A percentile compares a stretch with the other conserved stretches of the same genome.
Conservation (phyloP, 2,888 invertebrate genomes). For the Octodonta nipae region DNA sequence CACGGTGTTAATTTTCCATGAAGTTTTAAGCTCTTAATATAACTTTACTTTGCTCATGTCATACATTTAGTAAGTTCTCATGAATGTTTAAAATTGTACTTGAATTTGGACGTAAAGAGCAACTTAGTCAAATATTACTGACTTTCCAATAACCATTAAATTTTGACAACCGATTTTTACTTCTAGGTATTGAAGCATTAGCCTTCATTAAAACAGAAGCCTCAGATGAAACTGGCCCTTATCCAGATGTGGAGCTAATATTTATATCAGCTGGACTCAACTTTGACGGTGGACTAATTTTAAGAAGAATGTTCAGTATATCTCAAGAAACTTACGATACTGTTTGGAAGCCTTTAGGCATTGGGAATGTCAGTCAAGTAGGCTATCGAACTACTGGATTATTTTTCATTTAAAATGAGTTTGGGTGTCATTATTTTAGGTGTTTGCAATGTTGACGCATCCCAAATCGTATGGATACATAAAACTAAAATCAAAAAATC, state of each 20-base stretch:
- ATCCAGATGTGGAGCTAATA: constrained; percentile 58
- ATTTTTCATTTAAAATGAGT: no score
- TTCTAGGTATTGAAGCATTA: constrained; percentile 44
- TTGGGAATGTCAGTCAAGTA: no score
- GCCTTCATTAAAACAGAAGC: constrained; percentile 46
- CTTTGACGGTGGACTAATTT: constrained; percentile 23
- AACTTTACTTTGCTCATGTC: no score
- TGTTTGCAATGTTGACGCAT: constrained; percentile 55
- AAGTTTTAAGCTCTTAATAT: no score
- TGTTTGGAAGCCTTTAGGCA: constrained; percentile 44
- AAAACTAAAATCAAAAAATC: constrained; percentile 55
- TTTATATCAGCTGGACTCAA: constrained; percentile 41
- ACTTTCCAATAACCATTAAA: no score
- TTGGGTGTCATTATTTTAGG: no score
- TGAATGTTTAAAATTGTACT: no score
- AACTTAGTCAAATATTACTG: no score
- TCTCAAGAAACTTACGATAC: constrained; percentile 41
- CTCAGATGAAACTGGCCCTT: constrained; percentile 37
- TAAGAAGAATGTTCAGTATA: constrained; percentile 38
- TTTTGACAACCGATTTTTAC: constrained; percentile 15
- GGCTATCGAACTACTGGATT: no score
- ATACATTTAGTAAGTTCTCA: no score
- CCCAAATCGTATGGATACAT: constrained; percentile 59
- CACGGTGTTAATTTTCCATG: no score
- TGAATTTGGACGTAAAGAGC: no score